Conservation (phyloP, 1,140 invertebrate species). For the Atta texana region DNA sequence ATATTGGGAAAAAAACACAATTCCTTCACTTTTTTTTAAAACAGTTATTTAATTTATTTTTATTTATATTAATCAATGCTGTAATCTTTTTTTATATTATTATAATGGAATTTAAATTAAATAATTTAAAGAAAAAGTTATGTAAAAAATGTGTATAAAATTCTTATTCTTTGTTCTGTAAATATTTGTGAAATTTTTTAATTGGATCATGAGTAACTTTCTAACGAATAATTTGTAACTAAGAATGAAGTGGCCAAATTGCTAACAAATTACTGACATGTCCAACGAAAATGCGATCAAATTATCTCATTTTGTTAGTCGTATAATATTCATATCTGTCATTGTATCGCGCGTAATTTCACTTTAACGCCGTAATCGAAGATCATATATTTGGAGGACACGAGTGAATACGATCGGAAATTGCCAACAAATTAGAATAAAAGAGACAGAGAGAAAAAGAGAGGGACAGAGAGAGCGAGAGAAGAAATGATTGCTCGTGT, state of each 20-base stretch:
- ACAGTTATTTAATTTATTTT: background rate
- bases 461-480: slow-evolving; percentile 24
- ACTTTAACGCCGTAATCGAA: slow-evolving; percentile 38
- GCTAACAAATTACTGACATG: background rate
- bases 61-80: background rate
- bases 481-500: slow-evolving; percentile 68
- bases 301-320: slow-evolving; percentile 15
- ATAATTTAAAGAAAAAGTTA: background rate
- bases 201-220: background rate
- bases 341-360: slow-evolving; percentile 50
- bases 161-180: background rate
- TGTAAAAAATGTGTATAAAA: background rate
- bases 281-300: slow-evolving; percentile 17
- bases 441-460: slow-evolving; percentile 27
- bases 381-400: slow-evolving; percentile 41
- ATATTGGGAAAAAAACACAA: background rate
- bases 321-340: slow-evolving; percentile 21
- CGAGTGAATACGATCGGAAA: slow-evolving; percentile 68
- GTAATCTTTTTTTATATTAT: background rate
- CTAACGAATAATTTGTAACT: background rate
- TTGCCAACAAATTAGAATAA: slow-evolving; percentile 65
- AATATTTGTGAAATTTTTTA: background rate
- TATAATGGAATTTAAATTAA: background rate
- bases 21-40: background rate
- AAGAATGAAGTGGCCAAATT: slow-evolving; percentile 59